A percentile compares a stretch with the other conserved stretches of the same genome.
Conservation (phyloP, 2,888 invertebrate species). For the Scaptomyza flava region DNA sequence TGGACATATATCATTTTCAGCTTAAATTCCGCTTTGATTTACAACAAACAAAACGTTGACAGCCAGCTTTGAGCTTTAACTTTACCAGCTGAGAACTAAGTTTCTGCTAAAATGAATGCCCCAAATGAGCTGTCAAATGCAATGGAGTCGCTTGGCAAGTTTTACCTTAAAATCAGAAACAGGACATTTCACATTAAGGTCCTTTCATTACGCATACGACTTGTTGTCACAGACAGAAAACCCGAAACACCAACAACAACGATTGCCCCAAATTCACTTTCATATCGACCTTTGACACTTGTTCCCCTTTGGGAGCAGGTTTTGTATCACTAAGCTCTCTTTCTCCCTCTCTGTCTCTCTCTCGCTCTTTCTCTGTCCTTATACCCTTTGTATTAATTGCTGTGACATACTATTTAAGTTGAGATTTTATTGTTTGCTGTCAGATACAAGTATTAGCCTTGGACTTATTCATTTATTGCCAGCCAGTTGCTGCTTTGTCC, state of each 20-base stretch:
- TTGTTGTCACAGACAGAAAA: constrained; percentile 23
- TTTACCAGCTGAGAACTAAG: not conserved
- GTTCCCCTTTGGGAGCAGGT: not conserved
- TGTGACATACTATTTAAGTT: constrained; percentile 72
- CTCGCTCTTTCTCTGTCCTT: not conserved
- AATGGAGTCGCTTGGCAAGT: not conserved
- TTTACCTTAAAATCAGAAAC: constrained; percentile 15
- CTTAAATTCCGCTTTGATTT: constrained; percentile 20
- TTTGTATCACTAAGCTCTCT: not conserved
- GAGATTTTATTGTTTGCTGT: constrained; percentile 65
- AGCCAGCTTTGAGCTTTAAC: constrained; percentile 18
- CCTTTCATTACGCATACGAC: constrained; percentile 43
- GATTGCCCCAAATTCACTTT: constrained; percentile 49
- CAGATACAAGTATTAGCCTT: constrained; percentile 37
- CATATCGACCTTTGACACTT: constrained; percentile 40
- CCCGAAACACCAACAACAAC: constrained; percentile 7
- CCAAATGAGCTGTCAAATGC: constrained; percentile 38
- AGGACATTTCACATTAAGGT: constrained; percentile 6
- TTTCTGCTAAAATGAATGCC: not conserved
- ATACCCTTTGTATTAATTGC: constrained; percentile 74
- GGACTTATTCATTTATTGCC: constrained; percentile 33
- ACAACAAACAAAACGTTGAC: constrained; percentile 29
- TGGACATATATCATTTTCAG: constrained; percentile 36
- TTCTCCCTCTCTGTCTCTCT: too few species aligned
- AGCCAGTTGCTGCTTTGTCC: constrained; percentile 31